Conservation (phyloP, 2,113 vertebrate species). For the Pelodiscus sinensis region DNA sequence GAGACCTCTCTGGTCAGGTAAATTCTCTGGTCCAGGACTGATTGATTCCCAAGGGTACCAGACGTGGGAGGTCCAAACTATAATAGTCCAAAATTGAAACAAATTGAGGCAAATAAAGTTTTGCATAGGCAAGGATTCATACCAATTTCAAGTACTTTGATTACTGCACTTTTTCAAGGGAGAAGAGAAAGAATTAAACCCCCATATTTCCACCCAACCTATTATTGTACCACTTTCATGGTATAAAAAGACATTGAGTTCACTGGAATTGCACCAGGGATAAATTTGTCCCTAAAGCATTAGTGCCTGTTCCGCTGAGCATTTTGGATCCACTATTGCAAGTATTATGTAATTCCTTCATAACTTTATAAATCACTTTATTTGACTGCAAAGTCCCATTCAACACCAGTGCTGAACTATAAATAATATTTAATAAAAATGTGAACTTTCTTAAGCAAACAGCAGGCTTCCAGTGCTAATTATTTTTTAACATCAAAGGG, state of each 20-base stretch:
- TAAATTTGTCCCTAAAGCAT: neutral
- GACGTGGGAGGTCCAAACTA: no score
- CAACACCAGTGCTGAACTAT: rapidly evolving
- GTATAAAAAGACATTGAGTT: neutral
- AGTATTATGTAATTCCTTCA: neutral
- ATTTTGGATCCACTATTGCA: neutral
- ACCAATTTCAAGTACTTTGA: neutral
- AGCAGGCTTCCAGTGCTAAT: neutral
- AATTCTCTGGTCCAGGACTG: no score
- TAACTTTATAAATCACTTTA: neutral
- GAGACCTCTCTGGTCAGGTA: no score
- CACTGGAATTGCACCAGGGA: neutral
- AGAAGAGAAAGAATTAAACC: neutral
- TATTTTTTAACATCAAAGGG: neutral
- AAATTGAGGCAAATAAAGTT: neutral
- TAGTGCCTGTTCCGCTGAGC: neutral
- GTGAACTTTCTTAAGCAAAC: neutral
- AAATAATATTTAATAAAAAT: rapidly evolving
- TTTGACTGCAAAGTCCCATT: neutral
- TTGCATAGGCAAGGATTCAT: neutral
- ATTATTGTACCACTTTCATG: neutral
- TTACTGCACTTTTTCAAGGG: neutral
- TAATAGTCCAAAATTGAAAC: neutral
- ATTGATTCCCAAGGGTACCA: no score
- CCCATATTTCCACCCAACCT: neutral